Percentiles rank a stretch among this genome's conserved stretches.
Evolutionary conservation across 1,140 invertebrate genomes (phyloP).

Genomic region (Zaprionus nigranus): DNA sequence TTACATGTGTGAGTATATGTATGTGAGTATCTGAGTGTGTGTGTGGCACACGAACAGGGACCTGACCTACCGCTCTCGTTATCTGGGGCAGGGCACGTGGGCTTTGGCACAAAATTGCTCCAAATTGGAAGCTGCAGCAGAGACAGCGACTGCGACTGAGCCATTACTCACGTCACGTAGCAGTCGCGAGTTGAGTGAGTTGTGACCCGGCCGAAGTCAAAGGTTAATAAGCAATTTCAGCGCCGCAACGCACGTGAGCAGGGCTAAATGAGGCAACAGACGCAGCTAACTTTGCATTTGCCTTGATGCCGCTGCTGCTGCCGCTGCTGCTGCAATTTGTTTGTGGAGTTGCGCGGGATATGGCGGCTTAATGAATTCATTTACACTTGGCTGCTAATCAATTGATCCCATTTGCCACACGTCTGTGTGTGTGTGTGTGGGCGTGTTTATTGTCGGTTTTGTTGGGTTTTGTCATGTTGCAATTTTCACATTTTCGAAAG

Average conservation of each 20-base stretch:
- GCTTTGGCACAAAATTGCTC: conserved; percentile 15
- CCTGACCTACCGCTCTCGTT: conserved; percentile 37
- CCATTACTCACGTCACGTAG: conserved; percentile 42
- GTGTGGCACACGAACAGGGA: background rate
- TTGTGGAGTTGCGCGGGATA: conserved; percentile 1
- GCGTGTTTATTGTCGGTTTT: conserved; percentile 27
- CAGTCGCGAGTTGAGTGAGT: conserved; percentile 16
- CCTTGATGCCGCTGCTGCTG: conserved; percentile 27
- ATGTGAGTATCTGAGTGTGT: background rate
- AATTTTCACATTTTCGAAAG: conserved; percentile 41
- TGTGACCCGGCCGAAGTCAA: conserved; percentile 34
- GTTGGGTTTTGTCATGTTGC: conserved; percentile 31
- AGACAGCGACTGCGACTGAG: background rate
- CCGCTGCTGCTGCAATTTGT: conserved; percentile 4
- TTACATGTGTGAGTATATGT: background rate
- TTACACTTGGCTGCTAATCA: conserved; percentile 76
- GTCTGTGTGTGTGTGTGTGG: conserved; percentile 15
- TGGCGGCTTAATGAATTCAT: conserved; percentile 68
- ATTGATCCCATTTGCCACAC: conserved; percentile 70
- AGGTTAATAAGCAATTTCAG: conserved; percentile 54
- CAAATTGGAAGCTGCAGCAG: conserved; percentile 23
- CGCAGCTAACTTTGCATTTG: conserved; percentile 30
- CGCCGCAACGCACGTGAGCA: conserved; percentile 39
- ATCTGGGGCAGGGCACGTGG: background rate
- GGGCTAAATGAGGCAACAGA: conserved; percentile 18